Base-by-base conservation (phyloP, 1,140 invertebrate species). In the Portunus trituberculatus region DNA sequence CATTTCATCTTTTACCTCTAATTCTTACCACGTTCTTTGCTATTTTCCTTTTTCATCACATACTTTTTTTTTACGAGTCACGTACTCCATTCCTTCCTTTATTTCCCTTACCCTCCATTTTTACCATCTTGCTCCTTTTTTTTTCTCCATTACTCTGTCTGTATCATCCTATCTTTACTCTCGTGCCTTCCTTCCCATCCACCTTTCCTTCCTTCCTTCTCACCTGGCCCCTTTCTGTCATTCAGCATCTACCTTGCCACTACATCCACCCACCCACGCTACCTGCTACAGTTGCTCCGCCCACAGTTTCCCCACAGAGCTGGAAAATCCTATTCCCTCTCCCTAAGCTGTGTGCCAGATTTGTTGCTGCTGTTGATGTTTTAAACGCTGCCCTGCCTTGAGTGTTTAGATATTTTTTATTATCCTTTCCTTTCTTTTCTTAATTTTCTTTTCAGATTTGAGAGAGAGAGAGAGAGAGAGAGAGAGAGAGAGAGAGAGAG, bases 401-500 rank as follows among this genome's bases (percentile, higher is more conserved):
- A 59, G 14, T 0, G 25, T 87, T 14, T 29, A 4, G 20, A 4
- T 87, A 10, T 39, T 87, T 87, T 14, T 31, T 87, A 8, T 4
- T 87, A 2, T 20, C 12, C 52, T 59, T 14, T 59, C 16, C 12
- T 59, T 12, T 10, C 6, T 39, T 39, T 59, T 52, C 6, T 52
- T 7, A 52, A 52, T 52, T 52, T 52, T 59, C 0, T 59, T 59
- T 14, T 59, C 52, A 59, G 3, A 14, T 59, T 4, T 59, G 52
- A 39, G 1, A 39, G 39, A 39, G 39, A 39, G 39, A 39, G 39
- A 39, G 39, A 39, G 39, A 31, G 82, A 83, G 82, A 83, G 29
- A 83, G 82, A 39, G 39, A 39, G 82, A 83, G 29, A 83, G 82
- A 83, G 29, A 28, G 82, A 83, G 82, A 83, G 82, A 83, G 82